These are phyloP conservation scores for Sitodiplosis mosellana DNA, from an alignment of 1,140 invertebrate species.

Conservation along the genomic window DNA sequence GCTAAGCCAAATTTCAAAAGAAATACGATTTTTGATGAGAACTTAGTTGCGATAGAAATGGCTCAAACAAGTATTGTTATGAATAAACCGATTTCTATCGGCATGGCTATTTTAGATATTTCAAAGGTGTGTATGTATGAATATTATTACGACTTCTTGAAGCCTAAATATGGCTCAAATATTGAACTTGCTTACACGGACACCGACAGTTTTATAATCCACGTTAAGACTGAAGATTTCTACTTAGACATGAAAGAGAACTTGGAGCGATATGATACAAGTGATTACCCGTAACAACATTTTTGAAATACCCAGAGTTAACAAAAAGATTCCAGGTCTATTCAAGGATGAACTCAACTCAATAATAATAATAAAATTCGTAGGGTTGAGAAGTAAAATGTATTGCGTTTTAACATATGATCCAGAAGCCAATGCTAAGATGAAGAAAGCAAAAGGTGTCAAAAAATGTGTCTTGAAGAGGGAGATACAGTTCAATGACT, in stretches of 20 bases:
- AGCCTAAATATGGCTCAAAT: conserved; percentile 14
- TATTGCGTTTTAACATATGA: neutral
- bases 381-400: neutral
- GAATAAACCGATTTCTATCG: conserved; percentile 26
- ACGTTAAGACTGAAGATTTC: conserved; percentile 23
- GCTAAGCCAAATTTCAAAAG: conserved; percentile 24
- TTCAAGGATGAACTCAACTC: conserved; percentile 13
- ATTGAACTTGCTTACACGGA: conserved; percentile 22
- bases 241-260: conserved; percentile 22
- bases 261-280: conserved; percentile 15
- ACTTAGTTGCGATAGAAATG: conserved; percentile 22
- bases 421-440: neutral
- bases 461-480: conserved; percentile 5
- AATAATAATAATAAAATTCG: too few relatives aligned
- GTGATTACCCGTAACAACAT: conserved; percentile 11
- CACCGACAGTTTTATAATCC: conserved; percentile 25
- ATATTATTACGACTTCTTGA: conserved; percentile 16
- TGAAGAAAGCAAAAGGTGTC: conserved; percentile 9
- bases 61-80: conserved; percentile 15
- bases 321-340: conserved; percentile 16
- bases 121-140: conserved; percentile 21
- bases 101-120: conserved; percentile 23
- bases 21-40: conserved; percentile 16
- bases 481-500: conserved; percentile 9
- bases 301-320: conserved; percentile 7